These are phyloP conservation scores for Forbesichthys agassizii DNA, from an alignment of 2,113 vertebrate species.

Conservation along the genomic window DNA sequence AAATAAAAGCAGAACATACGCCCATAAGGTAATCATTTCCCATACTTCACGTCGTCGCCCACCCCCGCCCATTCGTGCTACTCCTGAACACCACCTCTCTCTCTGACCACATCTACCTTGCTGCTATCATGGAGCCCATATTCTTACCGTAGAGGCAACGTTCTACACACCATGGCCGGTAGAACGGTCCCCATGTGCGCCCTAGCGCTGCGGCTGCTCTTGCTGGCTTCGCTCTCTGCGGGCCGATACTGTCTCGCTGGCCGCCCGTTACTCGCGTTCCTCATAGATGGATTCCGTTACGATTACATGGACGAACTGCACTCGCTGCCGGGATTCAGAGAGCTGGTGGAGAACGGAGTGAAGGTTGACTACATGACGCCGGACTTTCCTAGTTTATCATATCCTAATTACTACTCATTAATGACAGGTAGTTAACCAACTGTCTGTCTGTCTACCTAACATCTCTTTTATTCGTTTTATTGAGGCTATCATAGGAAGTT, in stretches of 20 bases:
- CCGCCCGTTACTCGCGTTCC: conserved; percentile 84
- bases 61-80: too few relatives aligned
- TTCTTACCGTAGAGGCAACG: too few relatives aligned
- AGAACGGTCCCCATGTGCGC: too few relatives aligned
- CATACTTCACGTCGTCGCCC: too few relatives aligned
- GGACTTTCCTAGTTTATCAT: conserved; percentile 92
- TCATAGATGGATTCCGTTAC: conserved; percentile 91
- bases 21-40: too few relatives aligned
- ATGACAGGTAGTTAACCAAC: conserved; percentile 87
- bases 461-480: neutral
- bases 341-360: conserved; percentile 84
- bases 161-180: too few relatives aligned
- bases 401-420: conserved; percentile 92
- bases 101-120: too few relatives aligned
- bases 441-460: neutral
- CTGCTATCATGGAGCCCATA: too few relatives aligned
- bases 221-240: neutral
- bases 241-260: conserved; percentile 6
- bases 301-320: conserved; percentile 88
- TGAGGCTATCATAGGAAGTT: neutral
- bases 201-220: neutral
- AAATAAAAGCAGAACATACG: too few relatives aligned
- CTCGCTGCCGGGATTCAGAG: conserved; percentile 81
- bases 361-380: conserved; percentile 94
- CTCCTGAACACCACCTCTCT: too few relatives aligned